These are phyloP conservation scores for Thalassoma bifasciatum DNA, from an alignment of 2,113 vertebrate genomes.

Conservation along the genomic window DNA sequence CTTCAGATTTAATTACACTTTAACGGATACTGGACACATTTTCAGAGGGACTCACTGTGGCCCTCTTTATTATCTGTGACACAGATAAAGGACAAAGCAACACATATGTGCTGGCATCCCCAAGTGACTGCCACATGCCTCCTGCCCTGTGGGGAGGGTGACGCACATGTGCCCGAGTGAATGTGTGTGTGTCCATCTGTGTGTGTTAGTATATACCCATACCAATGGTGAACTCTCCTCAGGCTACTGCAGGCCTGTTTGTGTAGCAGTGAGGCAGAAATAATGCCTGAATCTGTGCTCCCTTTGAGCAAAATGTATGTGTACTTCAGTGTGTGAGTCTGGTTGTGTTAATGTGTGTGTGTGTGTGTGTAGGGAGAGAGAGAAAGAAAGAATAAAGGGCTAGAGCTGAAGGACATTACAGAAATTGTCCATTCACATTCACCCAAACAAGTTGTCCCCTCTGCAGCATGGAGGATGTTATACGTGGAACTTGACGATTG, in stretches of 20 bases:
- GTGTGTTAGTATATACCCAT: constrained; percentile 6
- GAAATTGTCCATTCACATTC: constrained; percentile 60
- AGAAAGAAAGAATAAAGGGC: constrained; percentile 42
- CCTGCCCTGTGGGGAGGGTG: constrained; percentile 42
- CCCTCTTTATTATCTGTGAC: constrained; percentile 39
- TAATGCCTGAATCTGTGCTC: constrained; percentile 76
- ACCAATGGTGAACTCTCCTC: constrained; percentile 61
- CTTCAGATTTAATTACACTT: constrained; percentile 25
- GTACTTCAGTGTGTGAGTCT: constrained; percentile 22
- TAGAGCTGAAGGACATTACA: constrained; percentile 68
- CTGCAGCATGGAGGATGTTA: constrained; percentile 2
- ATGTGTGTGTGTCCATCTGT: constrained; percentile 18
- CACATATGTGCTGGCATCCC: constrained; percentile 65
- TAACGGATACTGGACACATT: constrained; percentile 10
- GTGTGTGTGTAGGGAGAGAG: not conserved
- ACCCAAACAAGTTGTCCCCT: constrained; percentile 43
- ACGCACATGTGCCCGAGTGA: constrained; percentile 39
- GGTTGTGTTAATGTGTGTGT: constrained; percentile 18
- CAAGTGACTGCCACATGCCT: constrained; percentile 63
- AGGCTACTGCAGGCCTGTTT: constrained; percentile 73
- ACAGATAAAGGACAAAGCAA: constrained; percentile 61
- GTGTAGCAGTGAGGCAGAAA: constrained; percentile 76
- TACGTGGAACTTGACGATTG: too few species aligned
- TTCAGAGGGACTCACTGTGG: constrained; percentile 21
- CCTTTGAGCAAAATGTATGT: constrained; percentile 68